Percentiles rank a stretch among this genome's conserved stretches.
Evolutionary conservation across 2,888 invertebrate species (phyloP).

Genomic region (Rhamphomyia laevipes): DNA sequence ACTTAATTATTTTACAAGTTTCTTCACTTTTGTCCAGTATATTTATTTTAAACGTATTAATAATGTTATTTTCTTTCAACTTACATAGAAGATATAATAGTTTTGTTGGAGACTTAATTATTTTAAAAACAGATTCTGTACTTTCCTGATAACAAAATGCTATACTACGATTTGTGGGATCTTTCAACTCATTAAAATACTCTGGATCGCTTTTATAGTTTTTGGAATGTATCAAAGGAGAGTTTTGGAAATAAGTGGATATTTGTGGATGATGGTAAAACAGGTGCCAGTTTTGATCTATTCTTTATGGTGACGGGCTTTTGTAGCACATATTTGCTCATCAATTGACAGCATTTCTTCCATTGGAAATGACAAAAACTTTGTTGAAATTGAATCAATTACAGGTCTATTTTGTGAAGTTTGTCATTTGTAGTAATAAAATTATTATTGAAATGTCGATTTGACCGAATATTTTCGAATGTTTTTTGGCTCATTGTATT

Average conservation of each 20-base stretch:
- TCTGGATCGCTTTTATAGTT: conserved; percentile 6
- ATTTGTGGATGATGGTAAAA: conserved; percentile 27
- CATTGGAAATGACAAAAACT: background rate
- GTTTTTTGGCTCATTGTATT: background rate
- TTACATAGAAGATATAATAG: conserved; percentile 35
- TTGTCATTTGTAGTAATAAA: background rate
- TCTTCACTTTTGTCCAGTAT: too few species aligned
- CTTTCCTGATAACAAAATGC: conserved; percentile 7
- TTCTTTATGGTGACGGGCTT: background rate
- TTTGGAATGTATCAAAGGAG: conserved; percentile 8
- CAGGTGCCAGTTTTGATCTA: conserved; percentile 33
- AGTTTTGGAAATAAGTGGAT: conserved; percentile 19
- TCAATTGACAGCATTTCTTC: background rate
- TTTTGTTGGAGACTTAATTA: conserved; percentile 31
- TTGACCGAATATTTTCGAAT: background rate
- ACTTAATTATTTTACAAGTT: conserved; percentile 22
- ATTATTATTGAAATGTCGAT: background rate
- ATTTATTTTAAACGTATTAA: too few species aligned
- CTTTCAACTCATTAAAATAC: conserved; percentile 21
- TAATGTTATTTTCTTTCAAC: conserved; percentile 28
- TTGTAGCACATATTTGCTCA: conserved; percentile 1
- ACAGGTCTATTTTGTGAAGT: background rate
- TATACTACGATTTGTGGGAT: conserved; percentile 18
- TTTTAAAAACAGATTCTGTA: conserved; percentile 21
- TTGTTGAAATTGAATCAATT: background rate